A percentile compares a stretch with the other conserved stretches of the same genome.
These are phyloP conservation scores for Drosophila pachea DNA, from an alignment of 1,140 invertebrate species.

Conservation along the genomic window DNA sequence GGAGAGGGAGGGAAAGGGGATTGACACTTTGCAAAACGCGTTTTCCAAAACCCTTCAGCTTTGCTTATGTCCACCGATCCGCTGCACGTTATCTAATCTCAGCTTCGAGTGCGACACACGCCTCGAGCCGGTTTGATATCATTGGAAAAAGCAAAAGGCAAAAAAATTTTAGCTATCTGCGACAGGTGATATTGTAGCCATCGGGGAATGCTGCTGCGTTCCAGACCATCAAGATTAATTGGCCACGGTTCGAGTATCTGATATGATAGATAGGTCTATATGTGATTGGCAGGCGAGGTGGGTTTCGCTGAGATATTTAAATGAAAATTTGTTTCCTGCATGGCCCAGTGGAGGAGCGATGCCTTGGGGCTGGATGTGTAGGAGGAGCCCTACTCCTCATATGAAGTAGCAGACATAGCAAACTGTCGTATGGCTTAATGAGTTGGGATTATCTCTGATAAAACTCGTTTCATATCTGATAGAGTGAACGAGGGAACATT, in stretches of 20 bases:
- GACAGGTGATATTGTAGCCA: conserved; percentile 13
- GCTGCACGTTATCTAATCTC: conserved; percentile 46
- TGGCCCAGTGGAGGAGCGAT: too few species aligned
- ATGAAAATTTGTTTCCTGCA: background rate
- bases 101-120: conserved; percentile 30
- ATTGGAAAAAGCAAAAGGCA: background rate
- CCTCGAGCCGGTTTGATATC: conserved; percentile 12
- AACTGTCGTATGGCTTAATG: too few species aligned
- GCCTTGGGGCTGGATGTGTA: too few species aligned
- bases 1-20: too few species aligned
- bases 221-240: conserved; percentile 40
- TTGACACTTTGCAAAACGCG: conserved; percentile 6
- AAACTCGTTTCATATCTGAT: too few species aligned
- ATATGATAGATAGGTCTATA: background rate
- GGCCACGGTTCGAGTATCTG: conserved; percentile 6
- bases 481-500: too few species aligned
- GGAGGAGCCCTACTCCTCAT: too few species aligned
- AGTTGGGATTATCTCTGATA: too few species aligned
- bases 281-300: background rate
- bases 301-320: background rate
- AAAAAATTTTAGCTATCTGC: conserved; percentile 2
- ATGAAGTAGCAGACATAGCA: too few species aligned
- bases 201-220: background rate
- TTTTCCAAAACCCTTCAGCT: conserved; percentile 23
- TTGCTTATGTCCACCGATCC: conserved; percentile 13